phyloP scores from a whole-genome alignment of 1,140 invertebrate genomes.

The Drosophila bocqueti region DNA sequence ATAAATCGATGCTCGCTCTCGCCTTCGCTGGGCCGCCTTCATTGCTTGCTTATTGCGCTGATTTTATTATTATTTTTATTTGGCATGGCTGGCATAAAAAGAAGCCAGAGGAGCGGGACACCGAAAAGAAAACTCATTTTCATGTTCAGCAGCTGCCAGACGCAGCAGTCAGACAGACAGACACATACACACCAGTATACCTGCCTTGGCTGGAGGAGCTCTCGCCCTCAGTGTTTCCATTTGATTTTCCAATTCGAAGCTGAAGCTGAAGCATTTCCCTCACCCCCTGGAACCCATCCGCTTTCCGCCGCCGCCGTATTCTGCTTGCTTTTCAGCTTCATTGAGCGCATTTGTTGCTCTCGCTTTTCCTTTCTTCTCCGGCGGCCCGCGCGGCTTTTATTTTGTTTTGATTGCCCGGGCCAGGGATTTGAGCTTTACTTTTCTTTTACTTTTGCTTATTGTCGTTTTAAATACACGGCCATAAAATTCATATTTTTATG shows the following conservation, averaged over 20 bases:
- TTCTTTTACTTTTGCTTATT: slow-evolving; percentile 58
- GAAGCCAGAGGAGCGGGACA: slow-evolving; percentile 18
- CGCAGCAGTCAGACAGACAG: slow-evolving; percentile 25
- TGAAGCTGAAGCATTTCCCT: slow-evolving; percentile 4
- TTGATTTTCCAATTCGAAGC: slow-evolving; percentile 78
- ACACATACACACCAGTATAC: slow-evolving; percentile 4
- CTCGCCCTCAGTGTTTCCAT: slow-evolving; percentile 66
- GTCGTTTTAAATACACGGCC: slow-evolving; percentile 77
- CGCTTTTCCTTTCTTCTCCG: slow-evolving; percentile 6
- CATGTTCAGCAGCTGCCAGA: slow-evolving; percentile 74
- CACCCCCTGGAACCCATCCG: background rate
- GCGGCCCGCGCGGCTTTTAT: slow-evolving; percentile 23
- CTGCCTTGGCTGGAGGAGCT: slow-evolving; percentile 19
- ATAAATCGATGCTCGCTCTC: slow-evolving; percentile 50
- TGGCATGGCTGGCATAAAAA: slow-evolving; percentile 52
- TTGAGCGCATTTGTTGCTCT: slow-evolving; percentile 72
- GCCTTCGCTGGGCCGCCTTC: slow-evolving; percentile 44
- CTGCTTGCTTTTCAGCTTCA: slow-evolving; percentile 73
- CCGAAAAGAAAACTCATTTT: slow-evolving; percentile 76
- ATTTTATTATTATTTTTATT: slow-evolving; percentile 82
- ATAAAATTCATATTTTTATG: slow-evolving; percentile 83
- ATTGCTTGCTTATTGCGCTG: slow-evolving; percentile 79
- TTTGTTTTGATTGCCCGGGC: slow-evolving; percentile 48
- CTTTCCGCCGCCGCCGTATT: background rate
- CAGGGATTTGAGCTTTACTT: slow-evolving; percentile 41